Evolutionary conservation across 2,797 vertebrate species (phyloP), one percentile per base, ranked within the genome.

Genomic region (Neopelma chrysocephalum): DNA sequence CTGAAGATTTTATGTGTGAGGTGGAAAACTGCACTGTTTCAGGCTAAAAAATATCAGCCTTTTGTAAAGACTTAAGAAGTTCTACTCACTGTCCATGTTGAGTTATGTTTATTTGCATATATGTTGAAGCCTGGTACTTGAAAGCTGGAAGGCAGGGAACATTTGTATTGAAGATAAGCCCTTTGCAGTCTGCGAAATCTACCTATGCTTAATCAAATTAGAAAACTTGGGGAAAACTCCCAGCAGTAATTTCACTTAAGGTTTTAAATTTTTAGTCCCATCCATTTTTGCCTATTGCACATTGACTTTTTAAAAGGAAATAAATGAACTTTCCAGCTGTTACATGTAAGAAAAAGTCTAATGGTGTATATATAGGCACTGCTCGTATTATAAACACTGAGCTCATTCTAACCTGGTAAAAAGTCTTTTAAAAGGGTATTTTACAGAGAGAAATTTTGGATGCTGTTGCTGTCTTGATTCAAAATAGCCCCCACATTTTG

Each of bases 1-100:
- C 53, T 40, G 22, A 57, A n/a, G 14, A 15, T 69, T 70, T 66
- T 43, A 14, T 26, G 8, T 0, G 0, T 48, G 32, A 62, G 8
- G 23, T 66, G 7, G 15, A 75, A 82, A 27, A 34, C 7, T n/a
- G 14, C 5, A 29, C 4, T 14, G 14, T 45, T 77, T 72, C 0
- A 3, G 23, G 13, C 32, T n/a, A 11, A 15, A 50, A 75, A 75
- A 61, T 31, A 31, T 14, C 51, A 42, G 7, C 4, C 19, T 62
- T 76, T 81, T 58, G 5, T 50, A 43, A 62, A 71, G 43, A 34
- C 18, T 53, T 58, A 3, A 42, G 34, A 15, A 38, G 9, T 57
- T n/a, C 22, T 72, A 22, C 4, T 50, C 11, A 20, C 18, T 82
- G 15, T 69, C 15, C 15, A 1, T 15, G 6, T 9, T 48, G 26